Conservation (phyloP, 2,888 invertebrate species). For the Cryptophagus acutangulus region DNA sequence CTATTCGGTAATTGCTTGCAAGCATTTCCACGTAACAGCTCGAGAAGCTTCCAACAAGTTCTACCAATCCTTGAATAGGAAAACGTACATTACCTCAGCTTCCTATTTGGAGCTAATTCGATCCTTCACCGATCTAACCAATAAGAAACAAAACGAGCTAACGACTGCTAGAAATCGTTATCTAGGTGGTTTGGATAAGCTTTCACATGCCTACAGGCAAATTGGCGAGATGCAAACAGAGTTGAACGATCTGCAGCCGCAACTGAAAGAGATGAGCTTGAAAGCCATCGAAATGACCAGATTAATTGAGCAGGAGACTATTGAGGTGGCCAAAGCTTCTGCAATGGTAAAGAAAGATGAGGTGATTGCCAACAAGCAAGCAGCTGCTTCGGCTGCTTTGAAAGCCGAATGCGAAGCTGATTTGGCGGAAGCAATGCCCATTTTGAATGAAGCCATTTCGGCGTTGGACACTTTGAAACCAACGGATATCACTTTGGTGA, state of each 20-base stretch:
- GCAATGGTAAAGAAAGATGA: slow-evolving; percentile 80
- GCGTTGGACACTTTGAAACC: slow-evolving; percentile 83
- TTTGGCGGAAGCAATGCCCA: slow-evolving; percentile 80
- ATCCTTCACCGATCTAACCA: slow-evolving; percentile 68
- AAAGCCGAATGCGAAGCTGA: slow-evolving; percentile 91
- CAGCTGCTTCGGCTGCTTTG: slow-evolving; percentile 74
- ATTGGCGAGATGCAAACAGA: slow-evolving; percentile 73
- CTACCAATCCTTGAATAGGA: slow-evolving; percentile 60
- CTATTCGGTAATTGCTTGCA: slow-evolving; percentile 70
- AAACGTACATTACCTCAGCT: slow-evolving; percentile 80
- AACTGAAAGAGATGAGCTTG: slow-evolving; percentile 65
- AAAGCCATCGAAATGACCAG: slow-evolving; percentile 71
- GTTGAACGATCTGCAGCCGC: slow-evolving; percentile 68
- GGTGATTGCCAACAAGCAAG: slow-evolving; percentile 81
- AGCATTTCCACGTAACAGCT: slow-evolving; percentile 82
- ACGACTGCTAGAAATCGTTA: slow-evolving; percentile 59
- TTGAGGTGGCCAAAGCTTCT: slow-evolving; percentile 72
- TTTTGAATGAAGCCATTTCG: slow-evolving; percentile 68
- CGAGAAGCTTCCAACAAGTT: slow-evolving; percentile 60
- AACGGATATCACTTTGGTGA: slow-evolving; percentile 77
- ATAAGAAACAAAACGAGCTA: slow-evolving; percentile 68
- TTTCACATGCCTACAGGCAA: slow-evolving; percentile 71
- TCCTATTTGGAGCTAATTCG: slow-evolving; percentile 78
- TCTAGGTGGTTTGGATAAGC: slow-evolving; percentile 63
- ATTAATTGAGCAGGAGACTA: slow-evolving; percentile 70